Percentiles rank a stretch among this genome's conserved stretches.
These are phyloP conservation scores for Sandelia bainsii DNA, from an alignment of 2,797 vertebrate species.

Conservation along the genomic window DNA sequence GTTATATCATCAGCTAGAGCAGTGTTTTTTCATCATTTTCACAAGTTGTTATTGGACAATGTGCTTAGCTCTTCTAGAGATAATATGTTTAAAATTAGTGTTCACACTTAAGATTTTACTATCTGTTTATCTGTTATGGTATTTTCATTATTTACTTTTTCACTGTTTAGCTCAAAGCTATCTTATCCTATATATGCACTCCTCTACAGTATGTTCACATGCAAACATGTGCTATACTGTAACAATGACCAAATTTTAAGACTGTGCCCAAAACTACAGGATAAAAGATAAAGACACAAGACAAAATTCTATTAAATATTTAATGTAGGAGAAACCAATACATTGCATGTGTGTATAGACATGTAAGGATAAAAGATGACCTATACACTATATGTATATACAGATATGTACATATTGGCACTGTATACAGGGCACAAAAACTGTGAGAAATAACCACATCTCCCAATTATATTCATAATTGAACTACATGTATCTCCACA, in stretches of 20 bases:
- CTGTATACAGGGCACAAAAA: background rate
- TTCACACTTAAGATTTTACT: no score
- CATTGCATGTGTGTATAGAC: background rate
- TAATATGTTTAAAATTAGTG: no score
- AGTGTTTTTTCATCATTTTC: slow-evolving; percentile 6
- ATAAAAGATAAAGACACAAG: slow-evolving; percentile 29
- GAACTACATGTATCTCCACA: background rate
- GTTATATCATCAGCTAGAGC: slow-evolving; percentile 21
- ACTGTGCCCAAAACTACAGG: background rate
- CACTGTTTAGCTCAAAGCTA: no score
- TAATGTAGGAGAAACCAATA: slow-evolving; percentile 3
- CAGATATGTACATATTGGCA: no score
- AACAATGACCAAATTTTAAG: background rate
- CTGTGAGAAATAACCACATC: background rate
- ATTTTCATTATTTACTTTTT: no score
- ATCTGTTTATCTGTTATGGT: no score
- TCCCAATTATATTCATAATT: background rate
- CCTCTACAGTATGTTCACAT: background rate
- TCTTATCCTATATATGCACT: no score
- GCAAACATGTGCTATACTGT: background rate
- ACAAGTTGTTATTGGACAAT: slow-evolving; percentile 2
- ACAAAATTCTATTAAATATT: slow-evolving; percentile 15
- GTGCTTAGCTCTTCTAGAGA: no score
- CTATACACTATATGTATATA: no score
- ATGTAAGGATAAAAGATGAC: background rate